phyloP scores from a whole-genome alignment of 2,888 invertebrate species.

The Eupithecia subfuscata region DNA sequence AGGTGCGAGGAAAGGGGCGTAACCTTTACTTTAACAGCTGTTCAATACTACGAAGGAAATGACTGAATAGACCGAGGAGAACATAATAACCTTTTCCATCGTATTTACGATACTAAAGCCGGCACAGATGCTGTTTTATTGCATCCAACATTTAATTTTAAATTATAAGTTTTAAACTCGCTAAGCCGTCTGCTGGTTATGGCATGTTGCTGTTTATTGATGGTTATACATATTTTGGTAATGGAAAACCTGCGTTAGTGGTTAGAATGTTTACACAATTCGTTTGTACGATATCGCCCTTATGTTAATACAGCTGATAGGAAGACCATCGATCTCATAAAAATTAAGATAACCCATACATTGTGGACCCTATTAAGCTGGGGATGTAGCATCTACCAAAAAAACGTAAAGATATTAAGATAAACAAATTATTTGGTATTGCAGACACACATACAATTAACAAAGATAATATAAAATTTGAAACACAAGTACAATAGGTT shows the following conservation, averaged over 20 bases:
- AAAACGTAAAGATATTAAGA: no score
- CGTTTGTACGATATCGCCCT: slow-evolving; percentile 55
- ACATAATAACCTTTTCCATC: slow-evolving; percentile 42
- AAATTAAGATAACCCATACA: not conserved
- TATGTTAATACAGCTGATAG: slow-evolving; percentile 67
- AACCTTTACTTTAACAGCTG: slow-evolving; percentile 78
- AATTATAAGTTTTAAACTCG: slow-evolving; percentile 49
- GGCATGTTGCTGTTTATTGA: slow-evolving; percentile 41
- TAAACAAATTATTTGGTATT: no score
- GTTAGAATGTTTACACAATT: slow-evolving; percentile 55
- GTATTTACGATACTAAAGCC: slow-evolving; percentile 65
- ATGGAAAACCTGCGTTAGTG: slow-evolving; percentile 52
- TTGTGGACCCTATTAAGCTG: not conserved
- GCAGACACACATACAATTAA: no score
- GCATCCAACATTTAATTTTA: slow-evolving; percentile 42
- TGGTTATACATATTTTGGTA: slow-evolving; percentile 58
- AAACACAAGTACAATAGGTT: no score
- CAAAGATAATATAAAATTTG: no score
- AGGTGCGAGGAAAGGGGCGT: slow-evolving; percentile 79
- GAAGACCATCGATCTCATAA: not conserved
- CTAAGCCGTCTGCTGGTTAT: slow-evolving; percentile 59
- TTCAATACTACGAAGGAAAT: slow-evolving; percentile 69
- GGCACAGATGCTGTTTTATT: slow-evolving; percentile 54
- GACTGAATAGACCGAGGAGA: slow-evolving; percentile 62
- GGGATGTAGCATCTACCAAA: not conserved